Base-by-base conservation (phyloP, 2,888 invertebrate species). In the Heliconius ethilla region DNA sequence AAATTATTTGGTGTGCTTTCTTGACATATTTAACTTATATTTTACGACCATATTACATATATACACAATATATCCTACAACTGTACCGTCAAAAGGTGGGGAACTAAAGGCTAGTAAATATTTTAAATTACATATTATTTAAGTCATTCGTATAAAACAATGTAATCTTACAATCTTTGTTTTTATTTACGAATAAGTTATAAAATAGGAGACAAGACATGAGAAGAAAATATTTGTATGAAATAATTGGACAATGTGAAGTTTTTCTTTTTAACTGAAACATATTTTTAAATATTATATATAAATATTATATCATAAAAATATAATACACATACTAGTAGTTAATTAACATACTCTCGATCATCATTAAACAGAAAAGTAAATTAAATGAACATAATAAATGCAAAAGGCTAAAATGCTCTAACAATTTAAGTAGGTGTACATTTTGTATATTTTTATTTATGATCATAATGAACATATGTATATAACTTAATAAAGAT, bases 1-100 rank as follows among this genome's bases (percentile, higher is more conserved):
- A 79, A 80, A 59, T 69, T 63, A 77, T 70, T 78, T 73, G 75
- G 77, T 76, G 78, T 78, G 22, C 59, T 73, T 51, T 76, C 29
- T 29, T 76, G 69, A 74, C 59, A 75, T 77, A 33, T 4, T 33
- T 33, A 51, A 69, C n/a, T 55, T 70, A 69, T 22, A 74, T 62
- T 66, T 72, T 40, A 73, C 51, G 77, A 66, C 70, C 40, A 76
- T 66, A 77, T 70, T 77, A 63, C 37, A 62, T 13, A 59, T 33
- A 63, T 63, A 76, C 3, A 63, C 18, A 63, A 45, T 33, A 70
- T 13, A 72, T 55, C 27, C 70, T 76, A 75, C 40, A 13, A 27
- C n/a, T 51, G 18, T 55, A 22, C 55, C 22, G 33, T 65, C 37
- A 65, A 13, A 72, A 76, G 76, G 76, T 76, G 76, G 76, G 76